A percentile compares a stretch with the other conserved stretches of the same genome.
Evolutionary conservation across 1,140 invertebrate species (phyloP).

Genomic region (Hylaeus volcanicus): DNA sequence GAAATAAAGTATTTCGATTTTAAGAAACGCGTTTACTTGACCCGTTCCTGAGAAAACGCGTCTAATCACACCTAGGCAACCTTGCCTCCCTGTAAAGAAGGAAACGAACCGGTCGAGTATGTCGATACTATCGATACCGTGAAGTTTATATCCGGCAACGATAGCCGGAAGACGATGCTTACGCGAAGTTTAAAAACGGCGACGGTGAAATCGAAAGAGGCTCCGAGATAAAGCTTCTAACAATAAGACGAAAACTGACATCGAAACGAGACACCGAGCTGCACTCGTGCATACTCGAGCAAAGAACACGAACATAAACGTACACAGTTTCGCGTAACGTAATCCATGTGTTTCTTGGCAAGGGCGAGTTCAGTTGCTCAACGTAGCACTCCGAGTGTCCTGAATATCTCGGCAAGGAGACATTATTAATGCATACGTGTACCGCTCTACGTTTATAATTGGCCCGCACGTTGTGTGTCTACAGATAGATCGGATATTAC

Average conservation of each 20-base stretch:
- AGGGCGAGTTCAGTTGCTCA: slow-evolving; percentile 68
- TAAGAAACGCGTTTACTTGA: slow-evolving; percentile 20
- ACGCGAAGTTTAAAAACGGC: too few relatives aligned
- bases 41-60: not conserved
- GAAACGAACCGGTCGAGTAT: not conserved
- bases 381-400: slow-evolving; percentile 69
- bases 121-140: not conserved
- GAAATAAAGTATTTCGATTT: slow-evolving; percentile 31
- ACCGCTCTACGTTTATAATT: slow-evolving; percentile 73
- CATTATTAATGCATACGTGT: slow-evolving; percentile 76
- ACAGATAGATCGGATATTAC: slow-evolving; percentile 63
- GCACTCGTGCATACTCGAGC: slow-evolving; percentile 57
- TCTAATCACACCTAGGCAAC: too few relatives aligned
- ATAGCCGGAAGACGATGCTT: not conserved
- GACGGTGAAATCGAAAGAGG: not conserved
- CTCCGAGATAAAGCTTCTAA: not conserved
- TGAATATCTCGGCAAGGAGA: slow-evolving; percentile 76
- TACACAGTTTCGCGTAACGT: slow-evolving; percentile 44
- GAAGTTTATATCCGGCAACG: not conserved
- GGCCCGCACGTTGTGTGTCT: slow-evolving; percentile 78
- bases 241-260: not conserved
- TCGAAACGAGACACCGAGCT: slow-evolving; percentile 65
- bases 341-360: slow-evolving; percentile 69
- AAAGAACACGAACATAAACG: slow-evolving; percentile 27
- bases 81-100: too few relatives aligned